Percentiles rank a stretch among this genome's conserved stretches.
Evolutionary conservation across 2,113 vertebrate genomes (phyloP).

Genomic region (Macheiramphus alcinus): DNA sequence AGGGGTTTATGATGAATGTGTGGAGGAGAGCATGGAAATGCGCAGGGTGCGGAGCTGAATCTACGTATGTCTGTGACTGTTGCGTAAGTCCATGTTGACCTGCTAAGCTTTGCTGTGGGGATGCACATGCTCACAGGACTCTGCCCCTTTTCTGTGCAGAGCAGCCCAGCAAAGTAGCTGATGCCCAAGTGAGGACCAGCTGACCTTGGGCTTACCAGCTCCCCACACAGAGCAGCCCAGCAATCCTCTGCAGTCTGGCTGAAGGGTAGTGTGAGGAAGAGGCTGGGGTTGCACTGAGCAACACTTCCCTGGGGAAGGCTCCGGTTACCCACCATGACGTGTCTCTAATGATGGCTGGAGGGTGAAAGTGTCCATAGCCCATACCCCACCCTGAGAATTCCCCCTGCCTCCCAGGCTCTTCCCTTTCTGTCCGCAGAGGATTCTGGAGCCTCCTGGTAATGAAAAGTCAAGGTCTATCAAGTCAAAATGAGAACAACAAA

Average conservation of each 20-base stretch:
- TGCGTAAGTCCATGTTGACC: fast-evolving
- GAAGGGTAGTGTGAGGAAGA: not conserved
- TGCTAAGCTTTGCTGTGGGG: not conserved
- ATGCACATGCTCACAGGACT: not conserved
- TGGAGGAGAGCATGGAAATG: not conserved
- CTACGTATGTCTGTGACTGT: not conserved
- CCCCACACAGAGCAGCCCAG: not conserved
- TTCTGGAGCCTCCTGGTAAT: not conserved
- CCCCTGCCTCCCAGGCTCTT: not conserved
- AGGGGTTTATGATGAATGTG: not conserved
- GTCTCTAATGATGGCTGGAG: not conserved
- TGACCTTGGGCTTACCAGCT: not conserved
- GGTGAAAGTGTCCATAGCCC: fast-evolving
- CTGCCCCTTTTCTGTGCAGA: not conserved
- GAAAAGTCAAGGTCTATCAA: not conserved
- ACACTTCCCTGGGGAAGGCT: not conserved
- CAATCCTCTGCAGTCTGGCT: not conserved
- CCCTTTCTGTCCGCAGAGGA: not conserved
- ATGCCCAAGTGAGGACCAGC: not conserved
- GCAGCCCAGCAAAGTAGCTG: not conserved
- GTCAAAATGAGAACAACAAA: conserved; percentile 4
- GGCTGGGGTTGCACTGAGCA: not conserved
- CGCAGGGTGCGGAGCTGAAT: not conserved
- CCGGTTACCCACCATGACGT: not conserved
- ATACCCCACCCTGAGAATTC: not conserved